Percentiles rank a stretch among this genome's conserved stretches.
These are phyloP conservation scores for Emydoidea blandingii DNA, from an alignment of 2,797 vertebrate genomes.

Conservation along the genomic window DNA sequence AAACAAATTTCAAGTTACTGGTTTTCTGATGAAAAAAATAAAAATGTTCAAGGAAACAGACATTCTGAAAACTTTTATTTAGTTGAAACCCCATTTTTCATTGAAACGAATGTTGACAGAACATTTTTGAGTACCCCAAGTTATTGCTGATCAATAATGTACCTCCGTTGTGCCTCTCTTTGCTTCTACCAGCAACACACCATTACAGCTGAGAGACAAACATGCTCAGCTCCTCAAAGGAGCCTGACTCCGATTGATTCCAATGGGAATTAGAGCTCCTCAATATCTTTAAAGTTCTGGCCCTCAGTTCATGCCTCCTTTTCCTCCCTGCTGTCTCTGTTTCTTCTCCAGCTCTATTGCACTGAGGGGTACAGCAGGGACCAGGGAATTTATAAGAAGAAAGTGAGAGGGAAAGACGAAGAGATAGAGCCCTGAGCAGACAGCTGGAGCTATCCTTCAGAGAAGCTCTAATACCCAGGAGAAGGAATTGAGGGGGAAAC, in stretches of 20 bases:
- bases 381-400: not conserved
- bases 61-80: accelerated
- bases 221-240: not conserved
- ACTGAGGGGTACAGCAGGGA: not conserved
- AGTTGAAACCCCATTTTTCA: not conserved
- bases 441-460: not conserved
- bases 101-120: not conserved
- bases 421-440: not conserved
- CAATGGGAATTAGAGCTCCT: not conserved
- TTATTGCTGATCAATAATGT: not conserved
- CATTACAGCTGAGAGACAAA: not conserved
- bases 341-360: not conserved
- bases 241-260: not conserved
- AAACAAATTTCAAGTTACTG: not conserved
- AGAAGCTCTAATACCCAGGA: not conserved
- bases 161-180: not conserved
- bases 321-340: not conserved
- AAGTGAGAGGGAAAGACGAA: not conserved
- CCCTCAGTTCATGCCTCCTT: not conserved
- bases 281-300: not conserved
- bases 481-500: not conserved
- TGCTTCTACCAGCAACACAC: not conserved
- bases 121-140: not conserved
- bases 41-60: not conserved
- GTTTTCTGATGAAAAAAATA: not conserved